These are phyloP conservation scores for Coendou prehensilis DNA, from an alignment of 2,797 vertebrate genomes.

Conservation along the genomic window DNA sequence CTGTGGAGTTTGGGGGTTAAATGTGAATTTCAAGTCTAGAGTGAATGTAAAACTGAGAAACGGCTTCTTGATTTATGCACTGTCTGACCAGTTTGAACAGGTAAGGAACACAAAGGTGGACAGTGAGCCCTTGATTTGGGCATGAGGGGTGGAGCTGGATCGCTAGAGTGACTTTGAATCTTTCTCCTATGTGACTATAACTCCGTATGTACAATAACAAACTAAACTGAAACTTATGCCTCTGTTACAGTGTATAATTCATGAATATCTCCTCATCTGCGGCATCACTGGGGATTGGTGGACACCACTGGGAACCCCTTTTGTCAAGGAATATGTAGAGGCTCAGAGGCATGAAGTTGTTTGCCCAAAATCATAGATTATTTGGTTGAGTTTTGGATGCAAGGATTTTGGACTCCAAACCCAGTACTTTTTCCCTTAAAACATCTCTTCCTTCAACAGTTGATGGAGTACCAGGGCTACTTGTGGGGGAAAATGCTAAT, in stretches of 20 bases:
- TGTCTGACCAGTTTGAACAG: background rate
- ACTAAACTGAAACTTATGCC: background rate
- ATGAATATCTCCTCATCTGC: background rate
- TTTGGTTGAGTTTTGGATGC: background rate
- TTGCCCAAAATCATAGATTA: background rate
- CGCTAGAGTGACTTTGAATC: background rate
- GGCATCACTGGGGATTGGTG: background rate
- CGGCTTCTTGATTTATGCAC: fast-evolving
- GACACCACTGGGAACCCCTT: background rate
- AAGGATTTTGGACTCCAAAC: background rate
- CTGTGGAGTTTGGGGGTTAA: background rate
- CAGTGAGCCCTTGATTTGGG: background rate
- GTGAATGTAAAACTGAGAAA: background rate
- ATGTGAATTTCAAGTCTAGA: background rate
- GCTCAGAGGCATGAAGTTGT: background rate
- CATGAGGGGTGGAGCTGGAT: background rate
- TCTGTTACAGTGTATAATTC: background rate
- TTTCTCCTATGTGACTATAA: background rate
- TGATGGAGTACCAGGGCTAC: background rate
- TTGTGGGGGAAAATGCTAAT: background rate
- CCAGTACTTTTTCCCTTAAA: background rate
- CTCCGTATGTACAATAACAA: background rate
- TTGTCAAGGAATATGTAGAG: background rate
- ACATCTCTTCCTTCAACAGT: background rate
- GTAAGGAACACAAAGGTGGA: background rate